Conservation (phyloP, 2,888 invertebrate genomes). For the Acrocera orbiculus region DNA sequence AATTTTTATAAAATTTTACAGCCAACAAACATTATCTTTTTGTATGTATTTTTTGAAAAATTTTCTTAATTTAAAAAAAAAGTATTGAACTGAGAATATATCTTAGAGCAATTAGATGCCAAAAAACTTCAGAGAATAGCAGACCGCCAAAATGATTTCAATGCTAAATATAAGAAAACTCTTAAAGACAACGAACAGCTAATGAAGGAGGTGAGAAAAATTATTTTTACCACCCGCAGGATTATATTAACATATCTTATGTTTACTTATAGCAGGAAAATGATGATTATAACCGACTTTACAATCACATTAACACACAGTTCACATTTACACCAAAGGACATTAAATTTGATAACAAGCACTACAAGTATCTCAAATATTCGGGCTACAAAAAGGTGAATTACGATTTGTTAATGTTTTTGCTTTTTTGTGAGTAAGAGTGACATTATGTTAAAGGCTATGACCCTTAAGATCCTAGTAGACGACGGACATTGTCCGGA, state of each 20-base stretch:
- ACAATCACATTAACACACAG: slow-evolving; percentile 34
- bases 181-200: slow-evolving; percentile 32
- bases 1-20: too few relatives aligned
- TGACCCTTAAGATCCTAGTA: too few relatives aligned
- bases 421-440: background rate
- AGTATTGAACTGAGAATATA: background rate
- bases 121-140: slow-evolving; percentile 42
- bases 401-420: slow-evolving; percentile 6
- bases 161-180: slow-evolving; percentile 46
- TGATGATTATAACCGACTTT: slow-evolving; percentile 31
- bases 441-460: too few relatives aligned
- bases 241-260: background rate
- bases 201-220: background rate
- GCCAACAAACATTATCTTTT: too few relatives aligned
- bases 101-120: slow-evolving; percentile 19
- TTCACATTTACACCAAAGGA: slow-evolving; percentile 56
- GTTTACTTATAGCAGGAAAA: slow-evolving; percentile 22
- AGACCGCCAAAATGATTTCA: slow-evolving; percentile 40
- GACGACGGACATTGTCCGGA: too few relatives aligned
- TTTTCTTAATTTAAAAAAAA: background rate
- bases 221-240: background rate
- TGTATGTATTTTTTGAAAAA: too few relatives aligned
- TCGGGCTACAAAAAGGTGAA: slow-evolving; percentile 48
- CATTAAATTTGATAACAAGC: slow-evolving; percentile 61
- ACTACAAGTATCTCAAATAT: slow-evolving; percentile 61